Conservation (phyloP, 2,888 invertebrate genomes). For the Hirtodrosophila trivittata region DNA sequence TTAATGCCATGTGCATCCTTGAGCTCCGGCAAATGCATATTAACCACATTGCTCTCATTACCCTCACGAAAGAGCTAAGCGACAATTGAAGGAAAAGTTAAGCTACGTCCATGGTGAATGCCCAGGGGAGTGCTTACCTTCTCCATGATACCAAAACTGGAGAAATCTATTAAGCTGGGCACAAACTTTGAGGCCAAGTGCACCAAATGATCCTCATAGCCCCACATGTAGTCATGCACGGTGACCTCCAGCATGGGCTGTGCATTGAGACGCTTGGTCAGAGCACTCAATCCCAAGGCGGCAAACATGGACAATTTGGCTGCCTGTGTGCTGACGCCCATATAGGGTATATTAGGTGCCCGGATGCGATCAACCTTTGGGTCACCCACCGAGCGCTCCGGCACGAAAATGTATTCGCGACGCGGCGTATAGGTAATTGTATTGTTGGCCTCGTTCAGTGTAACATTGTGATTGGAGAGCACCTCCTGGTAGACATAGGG, state of each 20-base stretch:
- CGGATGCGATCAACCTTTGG: constrained; percentile 86
- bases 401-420: constrained; percentile 86
- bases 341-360: constrained; percentile 90
- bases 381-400: constrained; percentile 88
- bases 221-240: constrained; percentile 91
- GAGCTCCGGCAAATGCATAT: constrained; percentile 84
- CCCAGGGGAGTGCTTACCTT: constrained; percentile 85
- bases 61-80: constrained; percentile 87
- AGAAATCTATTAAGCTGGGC: constrained; percentile 92
- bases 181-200: constrained; percentile 88
- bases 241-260: constrained; percentile 87
- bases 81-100: neutral
- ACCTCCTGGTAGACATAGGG: constrained; percentile 92
- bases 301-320: constrained; percentile 82
- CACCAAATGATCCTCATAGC: constrained; percentile 91
- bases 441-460: constrained; percentile 86
- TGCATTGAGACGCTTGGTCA: constrained; percentile 86
- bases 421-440: constrained; percentile 88
- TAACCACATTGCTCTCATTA: constrained; percentile 84
- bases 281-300: constrained; percentile 86
- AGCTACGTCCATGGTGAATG: neutral
- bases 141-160: constrained; percentile 92
- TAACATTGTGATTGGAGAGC: constrained; percentile 88
- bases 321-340: constrained; percentile 83
- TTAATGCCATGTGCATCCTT: constrained; percentile 64